Conservation (phyloP, 2,113 vertebrate species). For the Aramus guarauna region DNA sequence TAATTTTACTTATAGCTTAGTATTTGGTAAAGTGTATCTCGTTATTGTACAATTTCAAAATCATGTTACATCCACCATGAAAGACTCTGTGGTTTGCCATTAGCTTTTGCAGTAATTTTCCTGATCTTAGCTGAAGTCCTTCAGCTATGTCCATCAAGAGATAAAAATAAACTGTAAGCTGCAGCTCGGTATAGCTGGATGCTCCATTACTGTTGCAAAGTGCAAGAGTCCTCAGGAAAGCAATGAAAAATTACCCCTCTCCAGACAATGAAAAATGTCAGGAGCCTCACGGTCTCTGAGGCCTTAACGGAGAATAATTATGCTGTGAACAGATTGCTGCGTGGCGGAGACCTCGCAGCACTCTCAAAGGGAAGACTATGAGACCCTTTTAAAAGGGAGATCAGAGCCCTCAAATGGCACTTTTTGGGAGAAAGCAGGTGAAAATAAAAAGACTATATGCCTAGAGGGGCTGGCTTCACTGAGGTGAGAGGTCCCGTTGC, state of each 20-base stretch:
- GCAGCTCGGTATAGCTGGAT: not conserved
- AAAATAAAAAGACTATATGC: not conserved
- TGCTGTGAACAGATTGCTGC: not conserved
- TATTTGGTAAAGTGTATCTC: not conserved
- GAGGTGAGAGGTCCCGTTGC: not conserved
- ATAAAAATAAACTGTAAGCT: conserved; percentile 18
- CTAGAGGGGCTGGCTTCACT: not conserved
- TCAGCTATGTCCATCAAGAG: not conserved
- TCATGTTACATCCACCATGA: not conserved
- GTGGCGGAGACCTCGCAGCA: accelerated
- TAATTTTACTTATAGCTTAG: not conserved
- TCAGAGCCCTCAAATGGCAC: not conserved
- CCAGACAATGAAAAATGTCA: conserved; percentile 25
- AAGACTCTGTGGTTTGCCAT: not conserved
- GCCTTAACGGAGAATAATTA: conserved; percentile 2
- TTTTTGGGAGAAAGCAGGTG: not conserved
- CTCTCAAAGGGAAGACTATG: not conserved
- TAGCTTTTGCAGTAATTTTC: not conserved
- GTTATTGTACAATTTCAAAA: not conserved
- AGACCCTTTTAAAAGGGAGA: not conserved
- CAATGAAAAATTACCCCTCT: conserved; percentile 53
- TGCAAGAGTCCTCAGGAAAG: conserved; percentile 14
- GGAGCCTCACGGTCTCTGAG: not conserved
- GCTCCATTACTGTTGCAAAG: not conserved
- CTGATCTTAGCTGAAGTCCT: not conserved